A percentile compares a stretch with the other conserved stretches of the same genome.
Evolutionary conservation across 2,888 invertebrate species (phyloP).

Genomic region (Himalopsyche tibetana): DNA sequence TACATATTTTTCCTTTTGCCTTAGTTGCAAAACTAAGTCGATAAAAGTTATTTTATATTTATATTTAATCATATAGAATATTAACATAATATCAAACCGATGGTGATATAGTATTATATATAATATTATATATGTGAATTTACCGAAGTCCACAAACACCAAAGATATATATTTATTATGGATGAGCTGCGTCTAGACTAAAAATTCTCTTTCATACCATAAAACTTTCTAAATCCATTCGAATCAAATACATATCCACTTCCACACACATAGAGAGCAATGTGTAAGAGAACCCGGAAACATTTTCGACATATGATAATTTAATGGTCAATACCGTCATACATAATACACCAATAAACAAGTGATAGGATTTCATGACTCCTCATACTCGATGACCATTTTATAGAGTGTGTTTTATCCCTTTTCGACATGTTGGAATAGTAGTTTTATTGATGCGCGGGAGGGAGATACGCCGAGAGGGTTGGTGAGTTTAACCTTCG

Average conservation of each 20-base stretch:
- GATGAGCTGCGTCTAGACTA: conserved; percentile 50
- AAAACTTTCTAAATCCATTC: conserved; percentile 58
- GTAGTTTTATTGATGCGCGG: conserved; percentile 2
- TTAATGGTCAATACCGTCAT: conserved; percentile 65
- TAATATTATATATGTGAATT: not conserved
- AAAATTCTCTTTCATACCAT: conserved; percentile 46
- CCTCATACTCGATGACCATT: conserved; percentile 54
- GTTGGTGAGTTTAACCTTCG: conserved; percentile 41
- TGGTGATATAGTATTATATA: no score
- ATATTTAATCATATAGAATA: no score
- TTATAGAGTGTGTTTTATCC: conserved; percentile 36
- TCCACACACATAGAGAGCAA: conserved; percentile 46
- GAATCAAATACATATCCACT: conserved; percentile 53
- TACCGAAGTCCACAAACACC: not conserved
- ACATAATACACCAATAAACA: conserved; percentile 65
- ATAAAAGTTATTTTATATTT: no score
- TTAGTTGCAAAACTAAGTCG: no score
- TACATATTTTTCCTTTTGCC: no score
- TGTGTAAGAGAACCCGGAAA: conserved; percentile 57
- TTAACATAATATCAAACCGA: no score
- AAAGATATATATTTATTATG: conserved; percentile 19
- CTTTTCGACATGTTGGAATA: not conserved
- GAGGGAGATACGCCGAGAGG: conserved; percentile 32
- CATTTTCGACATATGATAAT: conserved; percentile 64
- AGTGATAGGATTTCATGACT: conserved; percentile 60